These are phyloP conservation scores for Anorthoa munda DNA, from an alignment of 2,888 invertebrate species.

Conservation along the genomic window DNA sequence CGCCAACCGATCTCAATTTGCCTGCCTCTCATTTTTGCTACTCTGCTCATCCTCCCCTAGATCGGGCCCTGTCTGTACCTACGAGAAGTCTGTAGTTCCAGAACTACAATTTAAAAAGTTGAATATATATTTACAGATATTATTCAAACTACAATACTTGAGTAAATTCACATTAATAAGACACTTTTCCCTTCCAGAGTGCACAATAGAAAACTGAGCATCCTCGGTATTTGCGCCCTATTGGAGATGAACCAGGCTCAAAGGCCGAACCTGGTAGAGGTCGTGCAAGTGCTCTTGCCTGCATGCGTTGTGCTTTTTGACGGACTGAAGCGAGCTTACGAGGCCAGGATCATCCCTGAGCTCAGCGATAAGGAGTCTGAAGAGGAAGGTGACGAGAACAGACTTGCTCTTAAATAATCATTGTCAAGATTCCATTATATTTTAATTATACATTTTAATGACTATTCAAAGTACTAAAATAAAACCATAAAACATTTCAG, in stretches of 20 bases:
- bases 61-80: no score
- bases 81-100: no score
- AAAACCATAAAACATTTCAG: constrained; percentile 80
- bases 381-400: constrained; percentile 93
- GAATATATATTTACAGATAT: neutral
- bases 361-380: constrained; percentile 94
- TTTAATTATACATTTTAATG: neutral
- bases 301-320: constrained; percentile 97
- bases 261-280: constrained; percentile 94
- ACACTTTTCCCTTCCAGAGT: constrained; percentile 89
- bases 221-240: constrained; percentile 97
- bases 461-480: neutral
- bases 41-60: neutral
- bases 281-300: constrained; percentile 95
- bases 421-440: neutral
- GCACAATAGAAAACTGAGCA: constrained; percentile 98
- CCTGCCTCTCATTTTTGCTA: neutral
- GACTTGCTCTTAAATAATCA: neutral
- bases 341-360: constrained; percentile 93
- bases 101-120: no score
- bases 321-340: constrained; percentile 98
- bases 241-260: constrained; percentile 94
- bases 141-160: neutral
- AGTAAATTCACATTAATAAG: neutral
- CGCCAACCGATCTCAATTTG: neutral